phyloP scores from a whole-genome alignment of 2,797 vertebrate genomes.

The Myotis daubentonii region DNA sequence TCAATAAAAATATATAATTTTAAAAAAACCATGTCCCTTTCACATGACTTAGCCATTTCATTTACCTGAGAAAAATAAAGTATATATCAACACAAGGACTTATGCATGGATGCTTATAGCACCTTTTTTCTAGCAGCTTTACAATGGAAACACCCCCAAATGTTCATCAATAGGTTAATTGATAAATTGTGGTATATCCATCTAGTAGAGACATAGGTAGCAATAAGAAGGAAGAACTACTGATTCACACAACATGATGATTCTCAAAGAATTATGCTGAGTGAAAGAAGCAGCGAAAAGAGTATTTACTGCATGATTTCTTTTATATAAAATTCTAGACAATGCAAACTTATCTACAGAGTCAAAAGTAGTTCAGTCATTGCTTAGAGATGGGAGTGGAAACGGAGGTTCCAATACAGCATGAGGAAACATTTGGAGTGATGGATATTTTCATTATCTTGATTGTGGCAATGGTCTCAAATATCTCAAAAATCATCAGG shows the following conservation, averaged over 20 bases:
- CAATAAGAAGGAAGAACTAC: neutral
- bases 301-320: neutral
- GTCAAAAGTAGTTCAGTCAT: neutral
- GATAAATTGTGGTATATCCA: neutral
- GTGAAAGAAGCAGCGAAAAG: neutral
- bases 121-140: neutral
- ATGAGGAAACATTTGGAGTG: neutral
- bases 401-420: neutral
- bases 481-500: neutral
- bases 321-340: neutral
- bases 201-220: neutral
- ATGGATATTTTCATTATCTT: neutral
- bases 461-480: neutral
- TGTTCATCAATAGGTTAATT: neutral
- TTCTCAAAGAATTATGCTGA: neutral
- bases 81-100: neutral
- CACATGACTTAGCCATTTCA: neutral
- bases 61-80: constrained; percentile 32
- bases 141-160: neutral
- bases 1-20: no score
- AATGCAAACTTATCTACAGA: neutral
- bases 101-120: neutral
- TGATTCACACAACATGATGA: neutral
- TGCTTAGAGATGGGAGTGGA: neutral
- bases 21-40: neutral